Evolutionary conservation across 2,888 invertebrate species (phyloP).

Genomic region (Habroteleia sp.): DNA sequence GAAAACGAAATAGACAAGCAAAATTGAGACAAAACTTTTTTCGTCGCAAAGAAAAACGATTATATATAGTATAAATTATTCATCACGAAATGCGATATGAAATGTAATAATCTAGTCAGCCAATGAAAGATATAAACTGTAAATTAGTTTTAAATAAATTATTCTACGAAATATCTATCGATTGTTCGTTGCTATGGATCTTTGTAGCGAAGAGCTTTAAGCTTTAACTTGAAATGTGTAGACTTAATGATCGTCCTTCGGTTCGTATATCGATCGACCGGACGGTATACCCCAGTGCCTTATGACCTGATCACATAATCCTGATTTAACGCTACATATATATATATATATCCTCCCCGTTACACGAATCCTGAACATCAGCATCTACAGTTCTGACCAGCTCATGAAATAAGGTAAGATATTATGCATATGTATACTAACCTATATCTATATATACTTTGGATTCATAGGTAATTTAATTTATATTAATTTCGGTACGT

Average conservation of each 20-base stretch:
- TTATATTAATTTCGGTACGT: constrained; percentile 4
- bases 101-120: constrained; percentile 58
- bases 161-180: constrained; percentile 36
- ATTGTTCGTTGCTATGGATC: constrained; percentile 43
- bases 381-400: constrained; percentile 42
- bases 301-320: constrained; percentile 55
- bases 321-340: constrained; percentile 32
- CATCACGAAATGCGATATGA: constrained; percentile 43
- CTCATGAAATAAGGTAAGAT: constrained; percentile 61
- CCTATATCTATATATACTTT: constrained; percentile 22
- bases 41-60: constrained; percentile 8
- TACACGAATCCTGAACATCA: constrained; percentile 33
- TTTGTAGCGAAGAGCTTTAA: constrained; percentile 64
- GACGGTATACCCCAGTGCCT: constrained; percentile 63
- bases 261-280: constrained; percentile 31
- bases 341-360: constrained; percentile 10
- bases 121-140: constrained; percentile 33
- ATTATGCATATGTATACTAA: constrained; percentile 29
- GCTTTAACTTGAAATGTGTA: constrained; percentile 35
- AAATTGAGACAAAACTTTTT: too few species aligned
- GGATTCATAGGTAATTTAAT: constrained; percentile 38
- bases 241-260: constrained; percentile 23
- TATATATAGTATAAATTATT: constrained; percentile 24
- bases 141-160: constrained; percentile 54
- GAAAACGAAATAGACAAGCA: too few species aligned